Evolutionary conservation across 2,797 vertebrate genomes (phyloP).

Genomic region (Adrianichthys oophorus): DNA sequence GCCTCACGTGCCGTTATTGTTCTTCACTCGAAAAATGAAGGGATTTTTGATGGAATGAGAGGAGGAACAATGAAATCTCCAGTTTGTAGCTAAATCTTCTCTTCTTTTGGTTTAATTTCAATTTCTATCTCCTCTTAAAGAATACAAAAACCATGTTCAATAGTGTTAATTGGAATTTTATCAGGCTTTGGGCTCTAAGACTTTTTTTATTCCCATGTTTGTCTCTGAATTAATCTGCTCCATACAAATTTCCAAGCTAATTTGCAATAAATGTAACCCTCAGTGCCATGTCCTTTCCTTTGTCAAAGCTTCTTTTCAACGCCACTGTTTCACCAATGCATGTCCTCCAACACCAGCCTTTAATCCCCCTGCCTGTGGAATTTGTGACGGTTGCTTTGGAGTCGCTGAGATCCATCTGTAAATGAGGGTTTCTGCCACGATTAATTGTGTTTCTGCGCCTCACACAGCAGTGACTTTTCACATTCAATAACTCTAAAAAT

Average conservation of each 20-base stretch:
- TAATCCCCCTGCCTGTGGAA: conserved; percentile 20
- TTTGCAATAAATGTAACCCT: conserved; percentile 7
- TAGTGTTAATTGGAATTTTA: conserved; percentile 51
- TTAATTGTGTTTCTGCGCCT: no score
- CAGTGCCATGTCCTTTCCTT: conserved; percentile 6
- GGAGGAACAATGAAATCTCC: neutral
- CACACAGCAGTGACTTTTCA: no score
- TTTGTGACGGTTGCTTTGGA: conserved; percentile 22
- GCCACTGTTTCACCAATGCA: conserved; percentile 12
- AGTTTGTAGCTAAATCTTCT: conserved; percentile 24
- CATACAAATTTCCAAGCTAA: conserved; percentile 29
- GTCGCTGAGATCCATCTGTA: conserved; percentile 31
- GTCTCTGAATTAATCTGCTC: conserved; percentile 31
- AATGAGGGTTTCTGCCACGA: conserved; percentile 2
- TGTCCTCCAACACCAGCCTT: conserved; percentile 18
- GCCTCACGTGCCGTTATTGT: neutral
- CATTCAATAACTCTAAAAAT: no score
- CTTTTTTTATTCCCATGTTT: conserved; percentile 20
- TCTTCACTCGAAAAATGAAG: neutral
- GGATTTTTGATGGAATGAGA: neutral
- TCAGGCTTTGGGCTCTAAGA: conserved; percentile 22
- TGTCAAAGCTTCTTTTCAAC: conserved; percentile 12
- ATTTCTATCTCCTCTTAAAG: conserved; percentile 16
- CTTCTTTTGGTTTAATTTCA: conserved; percentile 14
- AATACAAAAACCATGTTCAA: conserved; percentile 14